Base-by-base conservation (phyloP, 2,797 vertebrate genomes). In the Salmo trutta region DNA sequence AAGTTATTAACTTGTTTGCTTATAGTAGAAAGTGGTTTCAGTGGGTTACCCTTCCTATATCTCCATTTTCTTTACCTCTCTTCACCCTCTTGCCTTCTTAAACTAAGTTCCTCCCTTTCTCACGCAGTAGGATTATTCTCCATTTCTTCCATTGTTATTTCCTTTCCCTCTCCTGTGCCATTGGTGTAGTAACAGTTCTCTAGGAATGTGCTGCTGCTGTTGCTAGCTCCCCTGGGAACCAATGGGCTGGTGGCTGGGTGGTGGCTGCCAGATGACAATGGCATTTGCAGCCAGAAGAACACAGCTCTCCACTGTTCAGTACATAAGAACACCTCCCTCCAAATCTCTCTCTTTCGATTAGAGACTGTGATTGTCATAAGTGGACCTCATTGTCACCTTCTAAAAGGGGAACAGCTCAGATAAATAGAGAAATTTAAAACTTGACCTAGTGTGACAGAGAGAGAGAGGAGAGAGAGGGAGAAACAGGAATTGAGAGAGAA, bases 361-460 rank as follows among this genome's bases (percentile, higher is more conserved):
- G 87, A 89, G 62, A 79, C 89, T 83, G 33, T 87, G 81, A 88
- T 84, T 82, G 86, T 88, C 86, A 85, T 76, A 56, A 85, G 82
- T 85, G 75, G 77, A 31, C 24, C 80, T 83, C 72, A 65, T 68
- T 77, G 56, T 12, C 21, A 54, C 69, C 31, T 21, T 1, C 53
- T 65, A 84, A 41, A 41, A 90, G 84, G 82, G 74, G 85, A 89
- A 56, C 27, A 0, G 73, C 85, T 15, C 17, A 53, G 51, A 56
- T 51, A 73, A 29, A 54, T 56, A 54, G 52, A 54, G 51, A 8
- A 53, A 54, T 31, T 54, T 31, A 52, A 73, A 54, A 6, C 24
- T 67, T n/a, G 70, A 7, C 59, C 64, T 86, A 84, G 88, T 87
- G 81, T 82, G 86, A 85, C 83, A 86, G 56, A 51, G 36, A n/a